phyloP scores from a whole-genome alignment of 2,888 invertebrate species.

The Cynaeus angustus region DNA sequence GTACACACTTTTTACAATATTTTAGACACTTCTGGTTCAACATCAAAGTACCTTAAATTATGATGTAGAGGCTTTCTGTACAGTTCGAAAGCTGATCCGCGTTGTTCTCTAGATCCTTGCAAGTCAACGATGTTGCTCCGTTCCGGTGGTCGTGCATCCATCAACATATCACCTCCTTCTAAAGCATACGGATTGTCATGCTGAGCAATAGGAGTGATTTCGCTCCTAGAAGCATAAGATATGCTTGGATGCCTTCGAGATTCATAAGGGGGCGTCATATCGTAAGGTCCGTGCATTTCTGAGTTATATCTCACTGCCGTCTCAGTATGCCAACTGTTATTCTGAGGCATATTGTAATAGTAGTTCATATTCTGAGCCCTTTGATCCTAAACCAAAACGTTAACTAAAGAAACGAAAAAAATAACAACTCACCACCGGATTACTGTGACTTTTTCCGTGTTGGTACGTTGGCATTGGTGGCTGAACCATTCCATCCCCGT shows the following conservation, averaged over 20 bases:
- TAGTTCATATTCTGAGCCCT: constrained; percentile 66
- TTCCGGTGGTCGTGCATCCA: constrained; percentile 62
- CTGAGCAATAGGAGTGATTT: constrained; percentile 68
- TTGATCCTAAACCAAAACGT: constrained; percentile 63
- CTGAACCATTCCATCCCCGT: constrained; percentile 62
- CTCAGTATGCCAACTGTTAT: constrained; percentile 58
- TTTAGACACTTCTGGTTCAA: neutral
- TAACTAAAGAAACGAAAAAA: neutral
- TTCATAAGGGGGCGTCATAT: constrained; percentile 69
- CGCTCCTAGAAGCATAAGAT: constrained; percentile 69
- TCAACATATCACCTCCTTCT: constrained; percentile 58
- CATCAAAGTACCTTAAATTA: constrained; percentile 79
- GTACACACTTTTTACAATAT: constrained; percentile 64
- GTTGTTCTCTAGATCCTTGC: constrained; percentile 90
- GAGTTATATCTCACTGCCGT: constrained; percentile 65
- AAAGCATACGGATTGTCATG: constrained; percentile 63
- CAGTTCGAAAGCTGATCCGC: constrained; percentile 95
- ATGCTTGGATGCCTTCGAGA: constrained; percentile 69
- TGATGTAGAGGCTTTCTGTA: constrained; percentile 93
- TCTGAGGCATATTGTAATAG: constrained; percentile 68
- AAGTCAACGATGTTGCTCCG: constrained; percentile 74
- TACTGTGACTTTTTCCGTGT: constrained; percentile 71
- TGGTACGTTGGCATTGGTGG: constrained; percentile 67
- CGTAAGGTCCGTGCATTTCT: constrained; percentile 66
- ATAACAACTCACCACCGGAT: constrained; percentile 67